Percentiles rank a stretch among this genome's conserved stretches.
phyloP scores from a whole-genome alignment of 1,140 invertebrate genomes.

The Myzus persicae region DNA sequence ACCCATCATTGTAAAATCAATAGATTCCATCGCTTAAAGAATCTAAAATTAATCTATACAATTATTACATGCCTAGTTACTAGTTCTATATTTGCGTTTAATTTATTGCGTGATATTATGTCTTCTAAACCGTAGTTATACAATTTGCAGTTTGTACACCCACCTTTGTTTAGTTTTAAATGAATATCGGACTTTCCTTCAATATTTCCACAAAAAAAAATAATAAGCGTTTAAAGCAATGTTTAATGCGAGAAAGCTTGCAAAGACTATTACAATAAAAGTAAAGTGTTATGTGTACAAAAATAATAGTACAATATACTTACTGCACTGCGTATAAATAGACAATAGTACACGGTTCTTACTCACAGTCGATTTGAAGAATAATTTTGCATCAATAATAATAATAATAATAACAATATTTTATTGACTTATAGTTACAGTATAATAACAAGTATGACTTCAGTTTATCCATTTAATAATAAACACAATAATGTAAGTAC shows the following conservation, averaged over 20 bases:
- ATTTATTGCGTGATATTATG: not conserved
- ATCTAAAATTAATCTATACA: not conserved
- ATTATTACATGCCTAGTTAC: not conserved
- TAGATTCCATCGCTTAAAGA: too few species aligned
- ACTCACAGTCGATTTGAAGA: not conserved
- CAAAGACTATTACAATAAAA: not conserved
- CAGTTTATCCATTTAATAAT: not conserved
- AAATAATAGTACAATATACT: not conserved
- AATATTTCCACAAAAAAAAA: not conserved
- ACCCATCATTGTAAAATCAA: too few species aligned
- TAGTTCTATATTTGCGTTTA: not conserved
- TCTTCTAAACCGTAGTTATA: not conserved
- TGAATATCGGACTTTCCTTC: not conserved
- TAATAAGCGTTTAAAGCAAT: not conserved
- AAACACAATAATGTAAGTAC: too few species aligned
- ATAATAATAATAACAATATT: not conserved
- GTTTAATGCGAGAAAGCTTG: not conserved
- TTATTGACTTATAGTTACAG: not conserved
- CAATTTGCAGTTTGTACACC: not conserved
- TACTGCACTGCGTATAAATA: not conserved
- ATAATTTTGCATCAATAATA: not conserved
- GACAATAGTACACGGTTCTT: not conserved
- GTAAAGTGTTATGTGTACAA: not conserved
- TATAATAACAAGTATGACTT: not conserved
- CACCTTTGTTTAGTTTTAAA: not conserved